phyloP scores from a whole-genome alignment of 2,113 vertebrate species.

The Xenus cinereus region DNA sequence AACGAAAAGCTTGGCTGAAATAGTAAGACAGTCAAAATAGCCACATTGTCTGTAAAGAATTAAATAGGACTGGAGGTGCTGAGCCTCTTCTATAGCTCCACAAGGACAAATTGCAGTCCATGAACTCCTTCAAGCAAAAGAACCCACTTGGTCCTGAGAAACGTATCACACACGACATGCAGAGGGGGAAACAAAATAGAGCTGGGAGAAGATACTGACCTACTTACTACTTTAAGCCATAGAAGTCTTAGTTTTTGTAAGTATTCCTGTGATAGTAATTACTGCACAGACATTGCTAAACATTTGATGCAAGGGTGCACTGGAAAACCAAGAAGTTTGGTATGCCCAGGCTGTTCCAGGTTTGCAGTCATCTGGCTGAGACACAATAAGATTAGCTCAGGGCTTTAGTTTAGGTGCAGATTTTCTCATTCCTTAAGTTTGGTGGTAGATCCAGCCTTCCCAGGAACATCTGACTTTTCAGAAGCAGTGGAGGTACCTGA shows the following conservation, averaged over 20 bases:
- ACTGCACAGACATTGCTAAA: accelerated
- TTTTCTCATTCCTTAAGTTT: neutral
- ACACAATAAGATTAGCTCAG: accelerated
- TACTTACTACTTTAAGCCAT: neutral
- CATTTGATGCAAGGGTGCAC: neutral
- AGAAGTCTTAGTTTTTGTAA: neutral
- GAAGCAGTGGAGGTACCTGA: neutral
- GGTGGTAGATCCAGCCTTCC: neutral
- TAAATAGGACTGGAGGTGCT: neutral
- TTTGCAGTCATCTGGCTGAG: neutral
- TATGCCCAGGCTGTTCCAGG: neutral
- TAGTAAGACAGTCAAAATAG: neutral
- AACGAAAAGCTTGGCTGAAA: neutral
- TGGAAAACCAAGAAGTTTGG: neutral
- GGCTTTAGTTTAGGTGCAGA: neutral
- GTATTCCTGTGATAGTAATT: neutral
- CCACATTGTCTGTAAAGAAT: neutral
- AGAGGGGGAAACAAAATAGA: neutral
- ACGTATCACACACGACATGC: neutral
- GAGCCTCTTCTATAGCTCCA: neutral
- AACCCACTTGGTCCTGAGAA: neutral
- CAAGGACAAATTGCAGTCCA: neutral
- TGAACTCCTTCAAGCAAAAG: neutral
- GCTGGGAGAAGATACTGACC: neutral
- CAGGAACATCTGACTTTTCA: neutral